Percentiles rank a stretch among this genome's conserved stretches.
Conservation (phyloP, 2,797 vertebrate genomes). For the Schizothorax lantsangensis region DNA sequence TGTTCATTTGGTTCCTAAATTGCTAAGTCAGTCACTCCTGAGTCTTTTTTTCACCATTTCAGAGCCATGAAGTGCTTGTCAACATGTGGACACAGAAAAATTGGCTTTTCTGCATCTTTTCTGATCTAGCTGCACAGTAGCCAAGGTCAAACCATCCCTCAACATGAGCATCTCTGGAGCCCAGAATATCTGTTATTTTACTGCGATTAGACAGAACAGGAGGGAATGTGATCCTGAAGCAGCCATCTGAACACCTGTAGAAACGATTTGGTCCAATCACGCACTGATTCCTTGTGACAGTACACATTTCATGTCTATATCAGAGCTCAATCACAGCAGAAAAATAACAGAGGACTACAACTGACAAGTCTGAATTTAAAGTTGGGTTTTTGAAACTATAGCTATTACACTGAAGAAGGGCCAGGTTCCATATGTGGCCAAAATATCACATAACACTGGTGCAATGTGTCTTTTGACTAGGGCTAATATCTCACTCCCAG, state of each 20-base stretch:
- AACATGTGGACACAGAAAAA: slow-evolving; percentile 9
- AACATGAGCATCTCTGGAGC: slow-evolving; percentile 5
- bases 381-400: not conserved
- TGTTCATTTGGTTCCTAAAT: not conserved
- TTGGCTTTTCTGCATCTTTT: not conserved
- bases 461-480: not conserved
- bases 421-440: not conserved
- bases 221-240: slow-evolving; percentile 19
- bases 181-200: slow-evolving; percentile 13
- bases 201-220: slow-evolving; percentile 14
- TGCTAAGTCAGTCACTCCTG: not conserved
- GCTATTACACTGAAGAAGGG: not conserved
- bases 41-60: no score
- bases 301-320: slow-evolving; percentile 11
- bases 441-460: not conserved
- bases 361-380: not conserved
- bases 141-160: slow-evolving; percentile 7
- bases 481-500: no score
- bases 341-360: slow-evolving; percentile 36
- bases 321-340: slow-evolving; percentile 45
- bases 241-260: slow-evolving; percentile 18
- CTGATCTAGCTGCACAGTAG: slow-evolving; percentile 4
- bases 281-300: slow-evolving; percentile 14
- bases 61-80: not conserved
- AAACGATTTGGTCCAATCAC: slow-evolving; percentile 25